Evolutionary conservation across 2,113 vertebrate species (phyloP), one percentile per base, ranked within the genome.

Genomic region (Myotis lucifugus): DNA sequence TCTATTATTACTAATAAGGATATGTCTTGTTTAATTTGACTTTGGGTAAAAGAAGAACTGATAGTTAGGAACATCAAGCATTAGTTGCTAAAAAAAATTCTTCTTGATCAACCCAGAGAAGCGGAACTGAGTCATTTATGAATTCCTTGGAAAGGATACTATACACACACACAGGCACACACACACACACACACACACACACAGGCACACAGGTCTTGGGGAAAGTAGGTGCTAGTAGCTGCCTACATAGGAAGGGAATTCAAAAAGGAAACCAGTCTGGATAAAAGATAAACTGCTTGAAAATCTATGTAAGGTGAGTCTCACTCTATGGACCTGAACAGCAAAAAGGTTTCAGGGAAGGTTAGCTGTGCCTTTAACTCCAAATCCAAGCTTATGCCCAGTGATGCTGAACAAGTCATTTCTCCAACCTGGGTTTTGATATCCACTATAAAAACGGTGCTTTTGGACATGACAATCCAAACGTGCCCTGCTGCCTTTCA

Each of bases 31-130:
- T 59, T 83, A 88, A 46, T 85, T 91, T 94, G 40, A 76, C 67
- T 76, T 66, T n/a, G 46, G 32, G 17, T 46, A 42, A 83, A 95
- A 91, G 92, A 82, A 93, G 73, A 93, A 37, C 17, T 52, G 1
- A 8, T 92, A 61, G 21, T 18, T 52, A 73, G 27, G 34, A 88
- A 11, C 13, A 59, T 52, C n/a, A 34, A 86, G 5, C n/a, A 1
- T 73, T 93, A 76, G 56, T 67, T 81, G 56, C 29, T 52, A 42
- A 64, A 69, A 40, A 40, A 18, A 73, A 82, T n/a, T 90, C 69
- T 88, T 40, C 66, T 37, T 67, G 15, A 54, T 90, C 25, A 73
- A 88, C 40, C 5, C 37, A 85, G 70, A 72, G 85, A 90, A 76
- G 10, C 66, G 85, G 46, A 95, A 81, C 46, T 25, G 14, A 92